Conservation (phyloP, 1,140 invertebrate species). For the Temnothorax nylanderi region DNA sequence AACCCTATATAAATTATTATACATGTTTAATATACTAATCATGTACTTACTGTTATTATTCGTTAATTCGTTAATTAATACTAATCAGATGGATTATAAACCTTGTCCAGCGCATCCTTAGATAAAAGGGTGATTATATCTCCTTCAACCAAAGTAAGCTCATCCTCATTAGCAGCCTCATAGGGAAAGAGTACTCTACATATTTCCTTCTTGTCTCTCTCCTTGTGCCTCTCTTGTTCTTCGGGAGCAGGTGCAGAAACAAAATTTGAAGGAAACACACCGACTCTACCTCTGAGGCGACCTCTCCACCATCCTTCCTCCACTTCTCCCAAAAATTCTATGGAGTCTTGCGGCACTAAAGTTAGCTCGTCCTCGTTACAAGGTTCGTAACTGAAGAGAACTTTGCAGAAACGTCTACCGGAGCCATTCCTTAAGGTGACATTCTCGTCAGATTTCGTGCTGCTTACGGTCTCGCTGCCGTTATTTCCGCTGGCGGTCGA, state of each 20-base stretch:
- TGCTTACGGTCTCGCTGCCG: constrained; percentile 57
- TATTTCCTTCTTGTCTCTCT: constrained; percentile 87
- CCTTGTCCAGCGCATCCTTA: constrained; percentile 95
- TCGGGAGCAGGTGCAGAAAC: constrained; percentile 86
- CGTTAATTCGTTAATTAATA: neutral
- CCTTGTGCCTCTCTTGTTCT: constrained; percentile 71
- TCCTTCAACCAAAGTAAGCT: constrained; percentile 95
- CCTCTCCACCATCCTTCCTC: constrained; percentile 97
- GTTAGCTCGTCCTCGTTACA: constrained; percentile 96
- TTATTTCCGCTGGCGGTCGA: constrained; percentile 64
- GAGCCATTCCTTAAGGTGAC: constrained; percentile 81
- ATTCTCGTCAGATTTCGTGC: constrained; percentile 74
- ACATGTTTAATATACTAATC: neutral
- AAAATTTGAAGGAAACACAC: constrained; percentile 98
- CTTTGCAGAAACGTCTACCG: constrained; percentile 90
- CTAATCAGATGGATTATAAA: constrained; percentile 56
- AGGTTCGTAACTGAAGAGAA: constrained; percentile 96
- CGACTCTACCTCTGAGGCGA: constrained; percentile 90
- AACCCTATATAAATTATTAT: constrained; percentile 80
- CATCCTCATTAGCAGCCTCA: constrained; percentile 96
- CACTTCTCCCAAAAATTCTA: constrained; percentile 95
- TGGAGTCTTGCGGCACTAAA: constrained; percentile 93
- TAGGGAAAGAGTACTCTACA: constrained; percentile 97
- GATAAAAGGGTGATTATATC: constrained; percentile 95
- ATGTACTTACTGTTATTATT: constrained; percentile 11